These are phyloP conservation scores for Epirrhoe tristata DNA, from an alignment of 2,888 invertebrate species.

Conservation along the genomic window DNA sequence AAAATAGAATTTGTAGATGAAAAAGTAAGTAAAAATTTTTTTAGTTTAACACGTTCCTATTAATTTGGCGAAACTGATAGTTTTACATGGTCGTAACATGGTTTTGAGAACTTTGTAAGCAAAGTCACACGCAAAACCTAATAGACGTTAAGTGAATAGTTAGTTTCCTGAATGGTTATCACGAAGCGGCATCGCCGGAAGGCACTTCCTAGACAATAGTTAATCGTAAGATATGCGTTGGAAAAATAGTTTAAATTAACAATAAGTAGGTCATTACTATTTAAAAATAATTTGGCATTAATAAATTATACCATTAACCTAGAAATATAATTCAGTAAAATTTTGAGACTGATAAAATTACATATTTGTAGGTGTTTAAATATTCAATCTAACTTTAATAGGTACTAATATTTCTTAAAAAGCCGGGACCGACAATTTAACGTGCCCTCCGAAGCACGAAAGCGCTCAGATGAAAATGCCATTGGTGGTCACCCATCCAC, in stretches of 20 bases:
- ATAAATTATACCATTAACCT: slow-evolving; percentile 3
- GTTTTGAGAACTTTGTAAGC: background rate
- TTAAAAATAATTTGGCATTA: slow-evolving; percentile 11
- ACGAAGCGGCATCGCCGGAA: slow-evolving; percentile 37
- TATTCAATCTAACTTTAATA: no score
- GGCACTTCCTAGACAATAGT: slow-evolving; percentile 36
- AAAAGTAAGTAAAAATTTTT: no score
- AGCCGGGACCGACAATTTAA: no score
- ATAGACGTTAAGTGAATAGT: slow-evolving; percentile 24
- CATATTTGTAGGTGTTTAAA: no score
- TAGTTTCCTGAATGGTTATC: slow-evolving; percentile 31
- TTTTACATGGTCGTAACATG: background rate
- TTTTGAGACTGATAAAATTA: no score
- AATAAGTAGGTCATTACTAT: slow-evolving; percentile 25
- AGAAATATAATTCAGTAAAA: background rate
- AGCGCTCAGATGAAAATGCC: no score
- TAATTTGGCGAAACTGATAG: background rate
- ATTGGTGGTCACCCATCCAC: no score
- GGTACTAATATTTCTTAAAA: no score
- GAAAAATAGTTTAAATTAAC: slow-evolving; percentile 23
- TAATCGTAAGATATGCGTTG: slow-evolving; percentile 22
- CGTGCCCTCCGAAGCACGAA: no score
- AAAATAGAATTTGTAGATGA: no score
- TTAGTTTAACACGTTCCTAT: no score
- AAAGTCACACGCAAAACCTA: background rate